Percentiles rank a stretch among this genome's conserved stretches.
Conservation (phyloP, 2,888 invertebrate genomes). For the Microctonus hyperodae region DNA sequence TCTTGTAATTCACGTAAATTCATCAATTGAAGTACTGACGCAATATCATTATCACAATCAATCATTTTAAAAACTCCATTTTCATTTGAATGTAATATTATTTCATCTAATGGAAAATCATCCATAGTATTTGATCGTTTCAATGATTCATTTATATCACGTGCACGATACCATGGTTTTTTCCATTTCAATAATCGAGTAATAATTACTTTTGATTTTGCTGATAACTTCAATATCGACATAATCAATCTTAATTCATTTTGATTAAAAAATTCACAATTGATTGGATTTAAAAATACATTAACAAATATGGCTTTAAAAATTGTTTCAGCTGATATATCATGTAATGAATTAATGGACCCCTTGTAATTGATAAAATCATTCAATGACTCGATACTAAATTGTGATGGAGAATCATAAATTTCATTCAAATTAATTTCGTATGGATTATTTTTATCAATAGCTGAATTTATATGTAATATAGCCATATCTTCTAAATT, state of each 20-base stretch:
- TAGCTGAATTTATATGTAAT: background rate
- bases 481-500: background rate
- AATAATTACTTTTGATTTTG: background rate
- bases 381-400: background rate
- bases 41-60: conserved; percentile 13
- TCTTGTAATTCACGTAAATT: conserved; percentile 45
- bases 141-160: background rate
- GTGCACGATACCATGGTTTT: conserved; percentile 3
- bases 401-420: background rate
- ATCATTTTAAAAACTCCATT: conserved; percentile 16
- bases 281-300: background rate
- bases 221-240: background rate
- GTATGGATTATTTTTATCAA: background rate
- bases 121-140: background rate
- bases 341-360: background rate
- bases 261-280: conserved; percentile 8
- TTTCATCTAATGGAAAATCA: background rate
- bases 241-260: background rate
- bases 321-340: background rate
- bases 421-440: background rate
- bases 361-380: background rate
- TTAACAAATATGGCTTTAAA: conserved; percentile 5
- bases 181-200: conserved; percentile 11
- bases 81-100: conserved; percentile 20
- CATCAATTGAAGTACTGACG: conserved; percentile 45